Evolutionary conservation across 2,113 vertebrate genomes (phyloP).

Genomic region (Platichthys stellatus): DNA sequence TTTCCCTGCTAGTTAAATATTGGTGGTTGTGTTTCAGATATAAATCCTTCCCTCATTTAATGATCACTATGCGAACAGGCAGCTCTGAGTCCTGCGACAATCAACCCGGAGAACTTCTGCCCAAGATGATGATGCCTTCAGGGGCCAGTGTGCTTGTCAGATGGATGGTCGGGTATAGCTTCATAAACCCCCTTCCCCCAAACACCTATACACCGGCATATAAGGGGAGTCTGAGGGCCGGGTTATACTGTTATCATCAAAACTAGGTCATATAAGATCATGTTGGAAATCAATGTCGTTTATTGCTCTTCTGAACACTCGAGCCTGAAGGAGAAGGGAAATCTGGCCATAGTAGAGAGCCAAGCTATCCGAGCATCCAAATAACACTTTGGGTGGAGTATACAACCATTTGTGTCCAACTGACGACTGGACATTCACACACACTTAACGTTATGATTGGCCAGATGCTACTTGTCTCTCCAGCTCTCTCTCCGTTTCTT

Average conservation of each 20-base stretch:
- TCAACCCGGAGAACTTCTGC: neutral
- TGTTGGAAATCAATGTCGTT: too few relatives aligned
- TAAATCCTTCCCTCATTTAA: conserved; percentile 4
- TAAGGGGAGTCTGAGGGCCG: neutral
- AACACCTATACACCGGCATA: neutral
- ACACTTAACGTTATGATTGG: neutral
- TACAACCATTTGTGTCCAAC: too few relatives aligned
- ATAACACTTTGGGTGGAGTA: neutral
- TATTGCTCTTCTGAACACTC: too few relatives aligned
- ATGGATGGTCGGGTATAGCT: neutral
- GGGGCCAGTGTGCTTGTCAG: neutral
- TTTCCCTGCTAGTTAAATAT: conserved; percentile 6
- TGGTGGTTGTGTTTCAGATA: neutral
- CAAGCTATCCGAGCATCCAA: neutral
- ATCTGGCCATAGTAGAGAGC: neutral
- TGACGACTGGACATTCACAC: neutral
- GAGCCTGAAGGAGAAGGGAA: too few relatives aligned
- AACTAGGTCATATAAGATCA: neutral
- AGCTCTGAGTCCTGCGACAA: neutral
- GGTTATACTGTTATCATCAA: neutral
- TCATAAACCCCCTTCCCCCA: neutral
- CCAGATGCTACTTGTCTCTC: neutral
- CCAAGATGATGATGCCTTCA: neutral
- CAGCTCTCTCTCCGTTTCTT: too few relatives aligned
- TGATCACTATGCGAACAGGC: neutral